Base-by-base conservation (phyloP, 2,888 invertebrate species). In the Lutraria lutraria region DNA sequence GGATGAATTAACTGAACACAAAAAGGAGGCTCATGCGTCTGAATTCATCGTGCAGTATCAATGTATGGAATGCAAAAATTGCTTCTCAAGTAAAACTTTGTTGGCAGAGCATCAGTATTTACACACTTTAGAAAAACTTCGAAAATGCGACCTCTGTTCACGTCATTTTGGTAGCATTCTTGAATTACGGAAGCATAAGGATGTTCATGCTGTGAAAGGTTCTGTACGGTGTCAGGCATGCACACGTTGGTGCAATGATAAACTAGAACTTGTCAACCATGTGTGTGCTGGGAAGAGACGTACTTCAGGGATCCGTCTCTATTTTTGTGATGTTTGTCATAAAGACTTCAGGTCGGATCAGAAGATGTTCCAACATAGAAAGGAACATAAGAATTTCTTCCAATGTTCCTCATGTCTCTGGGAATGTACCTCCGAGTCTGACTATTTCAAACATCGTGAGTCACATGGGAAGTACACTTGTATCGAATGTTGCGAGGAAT, bases 31-130 rank as follows among this genome's bases (percentile, higher is more conserved):
- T 0, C 92, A 90, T 52, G 89, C 90, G 2, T 90, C 89, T 15
- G 92, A 92, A 81, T 92, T 92, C 82, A 92, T 92, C 10, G 92
- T 92, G 19, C 92, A 92, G 72, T 92, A 92, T 81, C 92, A 92
- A 31, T 92, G 92, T 53, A 89, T 89, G 85, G 92, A 92, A 81
- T 92, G 92, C 63, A 92, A 90, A 81, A 88, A 60, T 15, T 92
- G 92, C 31, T 92, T 84, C 53, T 92, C 92, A 10, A 90, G 87
- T 54, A 92, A 92, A 82, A 90, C 90, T 10, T 80, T 92, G 2
- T 83, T 92, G 12, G 92, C 92, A 0, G 92, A 92, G 54, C 92
- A 92, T 72, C 92, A 92, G 85, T 92, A 92, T 81, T 87, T 92
- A 25, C 92, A 92, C 34, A 88, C 88, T 10, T 90, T 90, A 79